Base-by-base conservation (phyloP, 1,140 invertebrate genomes). In the Polypedilum vanderplanki region DNA sequence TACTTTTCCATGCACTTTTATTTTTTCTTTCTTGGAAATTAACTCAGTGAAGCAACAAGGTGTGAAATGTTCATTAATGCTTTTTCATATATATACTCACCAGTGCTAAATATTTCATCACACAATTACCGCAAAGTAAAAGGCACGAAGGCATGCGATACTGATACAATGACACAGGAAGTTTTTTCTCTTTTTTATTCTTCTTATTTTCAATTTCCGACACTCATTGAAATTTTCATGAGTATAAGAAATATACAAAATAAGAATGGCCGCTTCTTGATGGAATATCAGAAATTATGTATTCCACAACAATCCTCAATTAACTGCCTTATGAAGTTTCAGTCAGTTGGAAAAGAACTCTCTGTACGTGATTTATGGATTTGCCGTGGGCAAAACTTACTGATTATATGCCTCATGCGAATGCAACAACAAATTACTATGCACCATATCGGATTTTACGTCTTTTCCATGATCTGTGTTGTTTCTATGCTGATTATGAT, bases 41-140 rank as follows among this genome's bases (percentile, higher is more conserved):
- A 57, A n/a, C 46, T 57, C 46, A 57, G n/a, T n/a, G 46, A 57
- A 57, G 46, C 46, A 57, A 57, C 46, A 57, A 57, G 46, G 46
- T 57, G 46, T 57, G 46, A 57, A 57, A 57, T 57, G 46, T 57
- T 57, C 46, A 57, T 57, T 57, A 57, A 57, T 33, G 24, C 24
- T 33, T 33, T n/a, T 1, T 3, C 24, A 33, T 33, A 33, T 5
- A 33, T 12, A 15, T 15, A n/a, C 46, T 57, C 46, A 12, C 46
- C 15, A n/a, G 46, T 57, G 46, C n/a, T 57, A 57, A 57, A 57
- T 57, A 57, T 57, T 57, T 57, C 46, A 57, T 57, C 46, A 57
- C 46, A 57, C 12, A n/a, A n/a, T 57, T n/a, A 57, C 46, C 46
- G 46, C 46, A 57, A 57, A n/a, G 46, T 33, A 57, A 57, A 12